Conservation (phyloP, 2,113 vertebrate genomes). For the Hippocampus zosterae region DNA sequence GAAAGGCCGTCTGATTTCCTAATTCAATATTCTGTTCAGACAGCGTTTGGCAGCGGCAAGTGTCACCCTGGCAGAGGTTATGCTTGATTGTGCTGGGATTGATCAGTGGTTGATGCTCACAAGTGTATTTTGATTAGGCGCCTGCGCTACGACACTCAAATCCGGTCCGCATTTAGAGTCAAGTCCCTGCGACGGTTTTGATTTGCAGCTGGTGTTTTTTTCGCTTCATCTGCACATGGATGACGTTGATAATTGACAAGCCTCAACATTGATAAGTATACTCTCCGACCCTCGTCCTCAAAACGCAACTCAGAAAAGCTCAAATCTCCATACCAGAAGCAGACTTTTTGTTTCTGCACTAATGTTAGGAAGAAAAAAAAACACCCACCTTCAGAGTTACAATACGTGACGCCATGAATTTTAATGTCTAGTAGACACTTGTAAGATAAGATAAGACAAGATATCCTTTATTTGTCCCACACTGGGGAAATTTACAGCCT, state of each 20-base stretch:
- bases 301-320: slow-evolving; percentile 23
- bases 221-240: slow-evolving; percentile 39
- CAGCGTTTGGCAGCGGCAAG: slow-evolving; percentile 37
- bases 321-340: neutral
- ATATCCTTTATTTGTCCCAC: too few relatives aligned
- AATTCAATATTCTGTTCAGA: slow-evolving; percentile 19
- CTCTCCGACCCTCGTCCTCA: slow-evolving; percentile 17
- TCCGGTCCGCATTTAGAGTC: slow-evolving; percentile 58
- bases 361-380: neutral
- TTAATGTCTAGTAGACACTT: too few relatives aligned
- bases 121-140: slow-evolving; percentile 66
- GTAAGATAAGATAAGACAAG: too few relatives aligned
- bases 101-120: slow-evolving; percentile 64
- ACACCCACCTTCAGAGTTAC: neutral
- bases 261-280: slow-evolving; percentile 22
- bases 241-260: slow-evolving; percentile 58
- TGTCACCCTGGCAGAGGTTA: slow-evolving; percentile 63
- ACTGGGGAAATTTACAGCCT: too few relatives aligned
- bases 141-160: slow-evolving; percentile 55
- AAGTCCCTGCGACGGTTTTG: slow-evolving; percentile 49
- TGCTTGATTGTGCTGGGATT: slow-evolving; percentile 63
- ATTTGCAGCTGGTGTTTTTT: slow-evolving; percentile 35
- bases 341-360: neutral
- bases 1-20: slow-evolving; percentile 26
- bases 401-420: neutral